phyloP scores from a whole-genome alignment of 2,888 invertebrate genomes.

The Alentia gelatinosa region DNA sequence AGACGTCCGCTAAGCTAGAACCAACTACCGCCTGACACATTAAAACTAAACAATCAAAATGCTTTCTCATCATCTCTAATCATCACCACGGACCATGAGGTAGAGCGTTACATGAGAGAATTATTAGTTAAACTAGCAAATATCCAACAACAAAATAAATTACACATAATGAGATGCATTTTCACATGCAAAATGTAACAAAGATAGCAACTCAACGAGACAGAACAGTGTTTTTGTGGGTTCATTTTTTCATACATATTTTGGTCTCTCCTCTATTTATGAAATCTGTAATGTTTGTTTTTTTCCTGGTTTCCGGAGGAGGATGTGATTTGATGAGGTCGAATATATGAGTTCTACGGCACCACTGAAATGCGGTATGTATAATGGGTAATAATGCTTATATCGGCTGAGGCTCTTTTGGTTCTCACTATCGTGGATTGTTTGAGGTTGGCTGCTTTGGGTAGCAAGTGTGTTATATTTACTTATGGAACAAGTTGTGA shows the following conservation, averaged over 20 bases:
- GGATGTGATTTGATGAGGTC: too few species aligned
- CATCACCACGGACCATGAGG: conserved; percentile 39
- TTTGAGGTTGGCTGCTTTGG: neutral
- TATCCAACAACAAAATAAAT: conserved; percentile 53
- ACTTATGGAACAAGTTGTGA: neutral
- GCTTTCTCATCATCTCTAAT: neutral
- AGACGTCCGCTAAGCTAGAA: neutral
- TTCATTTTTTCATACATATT: too few species aligned
- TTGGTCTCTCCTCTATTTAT: neutral
- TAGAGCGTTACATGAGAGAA: conserved; percentile 38
- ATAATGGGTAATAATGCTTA: too few species aligned
- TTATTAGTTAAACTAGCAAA: conserved; percentile 29
- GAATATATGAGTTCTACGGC: too few species aligned
- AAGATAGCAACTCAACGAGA: conserved; percentile 45
- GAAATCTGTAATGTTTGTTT: neutral
- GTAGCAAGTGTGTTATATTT: neutral
- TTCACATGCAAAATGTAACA: conserved; percentile 41
- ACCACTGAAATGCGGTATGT: too few species aligned
- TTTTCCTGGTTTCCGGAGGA: neutral
- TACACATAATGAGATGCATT: conserved; percentile 31
- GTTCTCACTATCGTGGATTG: neutral
- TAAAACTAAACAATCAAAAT: neutral
- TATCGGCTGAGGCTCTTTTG: neutral
- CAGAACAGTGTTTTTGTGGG: neutral
- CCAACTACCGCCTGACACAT: conserved; percentile 12